A percentile compares a stretch with the other conserved stretches of the same genome.
phyloP scores from a whole-genome alignment of 1,140 invertebrate genomes.

The Platorchestia sp. region DNA sequence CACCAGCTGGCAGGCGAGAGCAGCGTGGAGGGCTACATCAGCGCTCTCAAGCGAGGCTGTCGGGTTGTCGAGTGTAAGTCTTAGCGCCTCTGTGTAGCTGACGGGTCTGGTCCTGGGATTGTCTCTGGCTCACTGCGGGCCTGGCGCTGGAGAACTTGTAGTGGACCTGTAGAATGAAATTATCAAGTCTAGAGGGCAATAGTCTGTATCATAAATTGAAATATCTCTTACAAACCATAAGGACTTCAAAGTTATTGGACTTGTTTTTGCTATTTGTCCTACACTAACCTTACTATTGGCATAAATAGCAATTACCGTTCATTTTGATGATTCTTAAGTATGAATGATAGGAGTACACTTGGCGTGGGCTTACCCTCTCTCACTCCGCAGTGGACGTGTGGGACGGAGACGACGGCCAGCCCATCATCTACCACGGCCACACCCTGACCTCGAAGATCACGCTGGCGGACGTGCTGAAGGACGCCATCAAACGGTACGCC shows the following conservation, averaged over 20 bases:
- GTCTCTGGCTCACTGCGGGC: background rate
- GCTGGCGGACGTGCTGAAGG: conserved; percentile 74
- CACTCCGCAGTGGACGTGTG: conserved; percentile 75
- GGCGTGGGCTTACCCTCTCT: background rate
- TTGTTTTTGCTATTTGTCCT: background rate
- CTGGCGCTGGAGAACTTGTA: background rate
- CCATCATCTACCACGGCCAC: conserved; percentile 76
- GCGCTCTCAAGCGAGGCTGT: conserved; percentile 72
- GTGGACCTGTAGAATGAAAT: background rate
- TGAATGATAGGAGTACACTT: background rate
- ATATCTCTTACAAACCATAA: background rate
- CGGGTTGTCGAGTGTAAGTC: conserved; percentile 74
- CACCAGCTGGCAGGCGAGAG: conserved; percentile 75
- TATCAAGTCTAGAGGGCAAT: background rate
- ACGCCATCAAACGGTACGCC: conserved; percentile 72
- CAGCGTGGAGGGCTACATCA: conserved; percentile 75
- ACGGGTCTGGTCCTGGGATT: background rate
- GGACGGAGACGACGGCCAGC: conserved; percentile 76
- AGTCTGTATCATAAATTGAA: background rate
- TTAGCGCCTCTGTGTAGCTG: background rate
- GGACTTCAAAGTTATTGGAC: background rate
- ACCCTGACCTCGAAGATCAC: conserved; percentile 76
- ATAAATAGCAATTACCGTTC: background rate
- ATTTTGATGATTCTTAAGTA: background rate
- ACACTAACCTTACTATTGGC: background rate